These are phyloP conservation scores for Peromyscus attwateri DNA, from an alignment of 2,797 vertebrate genomes.

Conservation along the genomic window DNA sequence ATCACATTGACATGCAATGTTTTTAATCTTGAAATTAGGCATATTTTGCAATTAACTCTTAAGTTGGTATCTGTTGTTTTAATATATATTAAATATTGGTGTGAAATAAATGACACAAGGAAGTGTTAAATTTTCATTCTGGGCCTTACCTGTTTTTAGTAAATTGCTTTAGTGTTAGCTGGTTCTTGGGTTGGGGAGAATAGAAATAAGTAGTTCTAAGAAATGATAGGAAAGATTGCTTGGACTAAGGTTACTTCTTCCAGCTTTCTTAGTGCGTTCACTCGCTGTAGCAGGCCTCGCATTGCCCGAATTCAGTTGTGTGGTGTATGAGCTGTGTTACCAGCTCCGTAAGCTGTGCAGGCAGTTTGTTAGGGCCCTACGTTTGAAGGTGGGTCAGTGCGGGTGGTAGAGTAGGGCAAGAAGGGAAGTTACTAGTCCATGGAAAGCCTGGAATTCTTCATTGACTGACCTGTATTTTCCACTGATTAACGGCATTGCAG, in stretches of 20 bases:
- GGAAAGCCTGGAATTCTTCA: background rate
- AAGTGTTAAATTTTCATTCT: background rate
- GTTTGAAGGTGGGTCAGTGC: background rate
- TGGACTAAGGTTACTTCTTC: background rate
- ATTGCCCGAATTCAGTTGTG: too few relatives aligned
- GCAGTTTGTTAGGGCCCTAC: background rate
- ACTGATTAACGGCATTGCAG: background rate
- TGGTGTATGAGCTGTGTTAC: background rate
- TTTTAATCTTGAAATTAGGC: background rate
- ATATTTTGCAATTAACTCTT: conserved; percentile 31
- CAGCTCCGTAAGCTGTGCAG: background rate
- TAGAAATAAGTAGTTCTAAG: background rate
- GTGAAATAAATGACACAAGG: conserved; percentile 39
- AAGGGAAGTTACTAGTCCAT: background rate
- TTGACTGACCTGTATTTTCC: background rate
- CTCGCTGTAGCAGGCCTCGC: background rate
- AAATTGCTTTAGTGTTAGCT: background rate
- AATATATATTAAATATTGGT: background rate
- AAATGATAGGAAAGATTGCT: background rate
- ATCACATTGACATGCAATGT: background rate
- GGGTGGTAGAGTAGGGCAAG: background rate
- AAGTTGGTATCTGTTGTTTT: background rate
- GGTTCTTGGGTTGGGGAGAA: background rate
- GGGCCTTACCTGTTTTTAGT: background rate
- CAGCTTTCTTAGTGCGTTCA: background rate